Evolutionary conservation across 2,797 vertebrate species (phyloP).

Genomic region (Ceryle rudis): DNA sequence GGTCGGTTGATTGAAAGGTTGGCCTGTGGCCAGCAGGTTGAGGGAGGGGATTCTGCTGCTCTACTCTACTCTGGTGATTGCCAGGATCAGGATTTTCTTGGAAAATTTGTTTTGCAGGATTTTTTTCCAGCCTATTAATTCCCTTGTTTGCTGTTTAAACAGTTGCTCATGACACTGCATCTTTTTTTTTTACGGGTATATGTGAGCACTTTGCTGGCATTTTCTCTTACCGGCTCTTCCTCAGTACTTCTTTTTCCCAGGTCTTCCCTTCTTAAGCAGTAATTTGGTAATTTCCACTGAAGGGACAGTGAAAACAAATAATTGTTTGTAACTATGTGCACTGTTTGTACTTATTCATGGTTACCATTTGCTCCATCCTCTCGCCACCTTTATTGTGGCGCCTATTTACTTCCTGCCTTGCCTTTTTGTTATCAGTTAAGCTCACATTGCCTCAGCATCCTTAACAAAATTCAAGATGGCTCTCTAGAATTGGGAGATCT

Average conservation of each 20-base stretch:
- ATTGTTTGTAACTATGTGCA: neutral
- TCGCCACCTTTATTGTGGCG: neutral
- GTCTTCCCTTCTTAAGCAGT: neutral
- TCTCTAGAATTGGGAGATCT: neutral
- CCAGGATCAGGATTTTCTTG: neutral
- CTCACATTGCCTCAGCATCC: neutral
- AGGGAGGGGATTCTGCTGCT: neutral
- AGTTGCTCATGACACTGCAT: neutral
- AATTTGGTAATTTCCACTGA: neutral
- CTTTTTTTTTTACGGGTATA: neutral
- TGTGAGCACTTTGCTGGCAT: neutral
- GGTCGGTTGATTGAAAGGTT: neutral
- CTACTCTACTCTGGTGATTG: neutral
- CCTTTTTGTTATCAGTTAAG: neutral
- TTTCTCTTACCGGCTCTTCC: slow-evolving; percentile 33
- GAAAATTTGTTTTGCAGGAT: neutral
- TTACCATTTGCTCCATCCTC: rapidly evolving
- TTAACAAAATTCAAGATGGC: neutral
- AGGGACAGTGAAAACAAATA: neutral
- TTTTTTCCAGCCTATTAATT: neutral
- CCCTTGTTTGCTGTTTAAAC: neutral
- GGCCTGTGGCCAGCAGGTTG: neutral
- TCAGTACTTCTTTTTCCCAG: neutral
- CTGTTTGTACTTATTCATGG: neutral
- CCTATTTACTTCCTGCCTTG: neutral